Percentiles rank a stretch among this genome's conserved stretches.
phyloP scores from a whole-genome alignment of 1,140 invertebrate genomes.

The Scaptomyza graminum region DNA sequence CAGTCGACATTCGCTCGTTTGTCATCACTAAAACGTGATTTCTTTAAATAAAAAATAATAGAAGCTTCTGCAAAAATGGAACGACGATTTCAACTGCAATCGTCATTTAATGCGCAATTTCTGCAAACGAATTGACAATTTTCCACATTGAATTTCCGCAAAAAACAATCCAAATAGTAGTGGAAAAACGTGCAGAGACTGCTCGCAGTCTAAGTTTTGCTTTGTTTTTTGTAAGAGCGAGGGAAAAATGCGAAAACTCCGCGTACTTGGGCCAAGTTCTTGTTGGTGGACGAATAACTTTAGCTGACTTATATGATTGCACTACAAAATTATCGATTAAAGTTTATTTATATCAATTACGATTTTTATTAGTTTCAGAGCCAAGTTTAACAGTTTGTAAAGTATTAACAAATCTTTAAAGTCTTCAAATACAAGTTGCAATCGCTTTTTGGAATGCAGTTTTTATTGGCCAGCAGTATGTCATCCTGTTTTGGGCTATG shows the following conservation, averaged over 20 bases:
- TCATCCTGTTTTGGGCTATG: slow-evolving; percentile 20
- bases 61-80: not conserved
- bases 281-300: no score
- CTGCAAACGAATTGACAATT: slow-evolving; percentile 27
- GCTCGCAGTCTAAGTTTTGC: slow-evolving; percentile 12
- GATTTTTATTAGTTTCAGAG: no score
- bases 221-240: not conserved
- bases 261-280: slow-evolving; percentile 20
- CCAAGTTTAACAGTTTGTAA: no score
- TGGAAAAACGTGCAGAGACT: not conserved
- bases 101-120: slow-evolving; percentile 40
- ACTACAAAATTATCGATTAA: not conserved
- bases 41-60: not conserved
- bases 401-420: not conserved
- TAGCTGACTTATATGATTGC: no score
- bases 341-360: not conserved
- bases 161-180: slow-evolving; percentile 1
- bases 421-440: not conserved
- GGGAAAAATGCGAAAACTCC: slow-evolving; percentile 15
- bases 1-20: slow-evolving; percentile 3
- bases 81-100: slow-evolving; percentile 8
- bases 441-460: slow-evolving; percentile 2
- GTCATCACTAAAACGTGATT: slow-evolving; percentile 24
- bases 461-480: slow-evolving; percentile 7
- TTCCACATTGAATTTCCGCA: not conserved